phyloP scores from a whole-genome alignment of 2,113 vertebrate species.

The Gymnocephalus cernua region DNA sequence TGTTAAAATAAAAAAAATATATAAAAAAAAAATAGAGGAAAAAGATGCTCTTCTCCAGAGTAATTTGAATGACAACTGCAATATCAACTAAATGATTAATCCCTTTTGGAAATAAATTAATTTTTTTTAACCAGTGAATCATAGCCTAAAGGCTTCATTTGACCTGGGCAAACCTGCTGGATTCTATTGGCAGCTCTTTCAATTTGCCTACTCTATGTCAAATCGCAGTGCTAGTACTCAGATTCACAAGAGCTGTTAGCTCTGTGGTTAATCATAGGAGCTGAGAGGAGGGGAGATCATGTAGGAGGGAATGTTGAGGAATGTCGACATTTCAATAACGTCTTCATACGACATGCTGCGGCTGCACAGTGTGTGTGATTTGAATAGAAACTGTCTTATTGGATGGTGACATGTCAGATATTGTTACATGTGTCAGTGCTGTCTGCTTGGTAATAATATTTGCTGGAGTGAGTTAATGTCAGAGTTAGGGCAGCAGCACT shows the following conservation, averaged over 20 bases:
- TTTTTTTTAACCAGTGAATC: conserved; percentile 35
- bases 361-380: neutral
- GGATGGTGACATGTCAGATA: conserved; percentile 22
- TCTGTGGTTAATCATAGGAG: conserved; percentile 36
- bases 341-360: conserved; percentile 17
- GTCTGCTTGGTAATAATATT: neutral
- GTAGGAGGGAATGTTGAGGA: conserved; percentile 4
- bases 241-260: conserved; percentile 28
- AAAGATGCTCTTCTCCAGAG: conserved; percentile 40
- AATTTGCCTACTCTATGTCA: conserved; percentile 48
- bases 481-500: conserved; percentile 19
- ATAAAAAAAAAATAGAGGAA: conserved; percentile 7
- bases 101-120: conserved; percentile 39
- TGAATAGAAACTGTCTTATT: conserved; percentile 4
- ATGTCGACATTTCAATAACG: conserved; percentile 36
- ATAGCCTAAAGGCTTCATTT: conserved; percentile 55
- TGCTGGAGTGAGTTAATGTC: conserved; percentile 4
- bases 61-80: conserved; percentile 47
- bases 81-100: conserved; percentile 44
- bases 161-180: conserved; percentile 49
- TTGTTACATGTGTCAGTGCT: neutral
- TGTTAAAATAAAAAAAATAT: conserved; percentile 9
- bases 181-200: conserved; percentile 46
- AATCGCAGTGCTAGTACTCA: conserved; percentile 16
- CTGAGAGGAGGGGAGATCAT: conserved; percentile 4